Evolutionary conservation across 2,113 vertebrate species (phyloP).

Genomic region (Petaurus breviceps): DNA sequence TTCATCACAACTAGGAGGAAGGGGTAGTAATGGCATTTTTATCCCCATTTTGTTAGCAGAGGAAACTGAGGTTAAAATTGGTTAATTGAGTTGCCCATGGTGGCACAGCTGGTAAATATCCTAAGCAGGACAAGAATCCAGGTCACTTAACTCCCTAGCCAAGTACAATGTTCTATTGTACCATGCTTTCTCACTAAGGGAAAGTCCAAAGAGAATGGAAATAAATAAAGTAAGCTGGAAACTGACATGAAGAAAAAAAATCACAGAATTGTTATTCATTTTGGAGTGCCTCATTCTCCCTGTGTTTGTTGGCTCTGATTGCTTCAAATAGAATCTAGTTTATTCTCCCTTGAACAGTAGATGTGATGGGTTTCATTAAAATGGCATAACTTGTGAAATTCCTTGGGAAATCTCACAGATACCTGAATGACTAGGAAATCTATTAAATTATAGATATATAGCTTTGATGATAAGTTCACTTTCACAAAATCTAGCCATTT

Average conservation of each 20-base stretch:
- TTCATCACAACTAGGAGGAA: background rate
- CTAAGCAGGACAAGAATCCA: background rate
- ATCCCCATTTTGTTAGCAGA: background rate
- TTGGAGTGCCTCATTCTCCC: constrained; percentile 21
- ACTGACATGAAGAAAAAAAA: constrained; percentile 27
- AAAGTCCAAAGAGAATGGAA: constrained; percentile 3
- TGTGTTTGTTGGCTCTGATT: constrained; percentile 57
- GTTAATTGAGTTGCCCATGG: background rate
- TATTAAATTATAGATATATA: constrained; percentile 71
- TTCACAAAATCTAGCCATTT: constrained; percentile 70
- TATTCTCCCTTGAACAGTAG: constrained; percentile 68
- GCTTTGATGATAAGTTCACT: constrained; percentile 72
- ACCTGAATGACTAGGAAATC: constrained; percentile 65
- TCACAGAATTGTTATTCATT: constrained; percentile 52
- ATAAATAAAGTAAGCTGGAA: constrained; percentile 45
- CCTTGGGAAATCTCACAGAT: constrained; percentile 60
- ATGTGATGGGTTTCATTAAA: constrained; percentile 77
- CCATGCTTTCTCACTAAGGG: background rate
- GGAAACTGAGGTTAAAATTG: background rate
- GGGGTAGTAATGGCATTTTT: background rate
- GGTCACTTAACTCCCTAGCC: background rate
- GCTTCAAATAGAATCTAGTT: constrained; percentile 54
- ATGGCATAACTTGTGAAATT: constrained; percentile 68
- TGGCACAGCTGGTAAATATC: background rate
- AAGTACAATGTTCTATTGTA: background rate